Evolutionary conservation across 2,888 invertebrate genomes (phyloP).

Genomic region (Nowickia ferox): DNA sequence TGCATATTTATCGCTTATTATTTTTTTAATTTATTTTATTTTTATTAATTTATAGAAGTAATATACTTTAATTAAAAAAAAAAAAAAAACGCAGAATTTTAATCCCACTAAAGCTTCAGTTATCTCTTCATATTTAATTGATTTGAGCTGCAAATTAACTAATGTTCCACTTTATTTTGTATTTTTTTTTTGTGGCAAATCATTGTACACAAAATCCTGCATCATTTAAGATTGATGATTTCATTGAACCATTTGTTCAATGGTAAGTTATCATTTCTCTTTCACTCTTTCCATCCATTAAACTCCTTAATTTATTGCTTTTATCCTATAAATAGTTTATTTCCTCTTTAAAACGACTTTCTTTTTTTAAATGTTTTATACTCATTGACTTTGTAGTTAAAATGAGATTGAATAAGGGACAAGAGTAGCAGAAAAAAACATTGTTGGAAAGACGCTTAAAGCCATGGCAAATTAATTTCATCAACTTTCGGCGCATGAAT

Average conservation of each 20-base stretch:
- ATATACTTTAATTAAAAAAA: neutral
- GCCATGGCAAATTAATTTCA: constrained; percentile 53
- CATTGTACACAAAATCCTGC: constrained; percentile 20
- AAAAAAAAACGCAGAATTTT: neutral
- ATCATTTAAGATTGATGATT: constrained; percentile 58
- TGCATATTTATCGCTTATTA: too few relatives aligned
- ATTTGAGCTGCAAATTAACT: constrained; percentile 33
- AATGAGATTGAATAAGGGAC: constrained; percentile 46
- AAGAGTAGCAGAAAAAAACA: constrained; percentile 1
- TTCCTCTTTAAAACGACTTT: constrained; percentile 49
- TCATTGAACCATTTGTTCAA: constrained; percentile 54
- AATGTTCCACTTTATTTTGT: neutral
- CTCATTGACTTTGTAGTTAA: constrained; percentile 59
- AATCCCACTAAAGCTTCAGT: neutral
- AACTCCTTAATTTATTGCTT: constrained; percentile 58
- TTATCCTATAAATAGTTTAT: constrained; percentile 57
- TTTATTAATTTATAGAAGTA: too few relatives aligned
- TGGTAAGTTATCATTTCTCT: constrained; percentile 49
- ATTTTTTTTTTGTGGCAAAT: constrained; percentile 39
- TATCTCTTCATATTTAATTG: constrained; percentile 40
- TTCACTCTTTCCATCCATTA: constrained; percentile 41
- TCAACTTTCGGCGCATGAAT: constrained; percentile 23
- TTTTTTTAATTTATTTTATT: too few relatives aligned
- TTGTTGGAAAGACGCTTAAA: constrained; percentile 31
- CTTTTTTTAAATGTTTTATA: constrained; percentile 49